These are phyloP conservation scores for Temnothorax rugatulus DNA, from an alignment of 2,888 invertebrate species.

Conservation along the genomic window DNA sequence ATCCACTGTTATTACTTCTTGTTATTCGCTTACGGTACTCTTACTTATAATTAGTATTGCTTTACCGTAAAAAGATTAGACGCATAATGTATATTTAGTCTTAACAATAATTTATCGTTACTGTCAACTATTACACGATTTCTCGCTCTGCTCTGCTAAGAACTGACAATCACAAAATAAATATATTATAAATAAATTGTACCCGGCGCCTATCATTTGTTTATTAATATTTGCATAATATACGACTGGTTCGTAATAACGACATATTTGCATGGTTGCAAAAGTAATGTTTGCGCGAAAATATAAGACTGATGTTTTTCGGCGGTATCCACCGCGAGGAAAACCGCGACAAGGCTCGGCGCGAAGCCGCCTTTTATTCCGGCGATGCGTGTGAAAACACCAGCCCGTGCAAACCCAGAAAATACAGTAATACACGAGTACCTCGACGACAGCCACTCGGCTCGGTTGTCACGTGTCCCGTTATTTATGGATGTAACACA, in stretches of 20 bases:
- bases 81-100: neutral
- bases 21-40: neutral
- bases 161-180: neutral
- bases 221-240: slow-evolving; percentile 16
- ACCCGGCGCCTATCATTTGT: neutral
- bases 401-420: slow-evolving; percentile 58
- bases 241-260: neutral
- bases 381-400: slow-evolving; percentile 60
- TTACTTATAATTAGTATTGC: neutral
- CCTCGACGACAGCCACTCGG: slow-evolving; percentile 67
- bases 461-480: slow-evolving; percentile 79
- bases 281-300: slow-evolving; percentile 5
- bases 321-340: slow-evolving; percentile 33
- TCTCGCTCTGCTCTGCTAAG: neutral
- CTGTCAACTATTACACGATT: slow-evolving; percentile 8
- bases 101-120: slow-evolving; percentile 27
- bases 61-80: slow-evolving; percentile 1
- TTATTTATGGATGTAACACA: slow-evolving; percentile 82
- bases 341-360: slow-evolving; percentile 27
- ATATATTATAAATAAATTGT: slow-evolving; percentile 13
- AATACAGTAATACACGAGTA: slow-evolving; percentile 67
- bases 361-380: slow-evolving; percentile 54
- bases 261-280: slow-evolving; percentile 11
- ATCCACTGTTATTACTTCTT: neutral
- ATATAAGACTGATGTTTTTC: slow-evolving; percentile 40